A percentile compares a stretch with the other conserved stretches of the same genome.
Conservation (phyloP, 2,888 invertebrate species). For the Aromia moschata region DNA sequence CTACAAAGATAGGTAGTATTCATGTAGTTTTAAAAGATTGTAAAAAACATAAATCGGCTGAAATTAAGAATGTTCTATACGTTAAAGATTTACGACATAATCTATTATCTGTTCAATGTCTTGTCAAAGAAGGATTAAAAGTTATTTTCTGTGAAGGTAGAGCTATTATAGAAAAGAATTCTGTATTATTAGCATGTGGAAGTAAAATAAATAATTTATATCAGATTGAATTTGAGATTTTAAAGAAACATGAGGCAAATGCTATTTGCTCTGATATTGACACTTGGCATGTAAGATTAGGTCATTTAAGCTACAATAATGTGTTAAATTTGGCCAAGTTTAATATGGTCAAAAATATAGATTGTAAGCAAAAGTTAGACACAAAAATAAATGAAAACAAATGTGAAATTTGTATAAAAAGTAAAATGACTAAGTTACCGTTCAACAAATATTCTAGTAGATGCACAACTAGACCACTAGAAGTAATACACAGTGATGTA, state of each 20-base stretch:
- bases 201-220: not conserved
- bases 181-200: not conserved
- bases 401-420: conserved; percentile 27
- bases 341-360: too few relatives aligned
- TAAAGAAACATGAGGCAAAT: not conserved
- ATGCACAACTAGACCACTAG: conserved; percentile 33
- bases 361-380: not conserved
- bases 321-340: too few relatives aligned
- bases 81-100: too few relatives aligned
- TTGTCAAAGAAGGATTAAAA: too few relatives aligned
- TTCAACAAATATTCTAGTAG: conserved; percentile 26
- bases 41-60: too few relatives aligned
- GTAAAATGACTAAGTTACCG: conserved; percentile 32
- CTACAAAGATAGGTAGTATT: too few relatives aligned
- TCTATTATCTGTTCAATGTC: too few relatives aligned
- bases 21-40: too few relatives aligned
- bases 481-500: conserved; percentile 40
- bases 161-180: not conserved
- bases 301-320: too few relatives aligned
- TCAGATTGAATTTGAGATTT: not conserved
- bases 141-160: too few relatives aligned
- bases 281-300: not conserved
- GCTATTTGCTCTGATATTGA: not conserved
- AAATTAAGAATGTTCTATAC: too few relatives aligned
- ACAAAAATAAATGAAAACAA: conserved; percentile 1